Evolutionary conservation across 2,888 invertebrate genomes (phyloP), one percentile per base, ranked within the genome.

Genomic region (Platycheirus rosarum): DNA sequence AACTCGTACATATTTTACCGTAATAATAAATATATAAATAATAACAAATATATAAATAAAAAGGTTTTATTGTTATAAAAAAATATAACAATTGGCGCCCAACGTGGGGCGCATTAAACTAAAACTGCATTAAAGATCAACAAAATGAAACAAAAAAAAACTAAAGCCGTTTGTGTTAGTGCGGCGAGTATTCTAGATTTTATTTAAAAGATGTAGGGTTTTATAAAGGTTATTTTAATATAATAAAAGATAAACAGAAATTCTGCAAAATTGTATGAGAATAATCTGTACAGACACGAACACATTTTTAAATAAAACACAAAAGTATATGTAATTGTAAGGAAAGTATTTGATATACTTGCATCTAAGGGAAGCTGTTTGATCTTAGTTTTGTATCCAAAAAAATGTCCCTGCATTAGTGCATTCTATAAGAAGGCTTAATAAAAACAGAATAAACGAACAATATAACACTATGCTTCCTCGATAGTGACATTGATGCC

Each of bases 171-270:
- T 60, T 40, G 68, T 75, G 66, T 79, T 55, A 13, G 53, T 40
- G 46, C 80, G 80, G 75, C 75, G 55, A 77, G 77, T 77, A 82
- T 77, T 82, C 76, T 77, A 82, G 71, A 77, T 73, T 80, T 80
- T 73, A 82, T 82, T 71, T 82, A 63, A 57, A 73, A 82, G 77
- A 73, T 82, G 82, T 82, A 77, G 82, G 82, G 53, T 77, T 66
- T 77, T 69, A 65, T 69, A 42, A 37, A n/a, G n/a, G n/a, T n/a
- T n/a, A 80, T 62, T 63, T 63, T 23, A 35, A 40, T 13, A 55
- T 23, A 35, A 63, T n/a, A 57, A 46, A 66, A 63, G 53, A 42
- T 32, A 62, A 11, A 53, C n/a, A 44, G 53, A 44, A 63, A 20
- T 4, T 29, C 29, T 8, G 4, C 29, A 13, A 49, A 48, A 74